Evolutionary conservation across 2,113 vertebrate genomes (phyloP).

Genomic region (Oplegnathus fasciatus): DNA sequence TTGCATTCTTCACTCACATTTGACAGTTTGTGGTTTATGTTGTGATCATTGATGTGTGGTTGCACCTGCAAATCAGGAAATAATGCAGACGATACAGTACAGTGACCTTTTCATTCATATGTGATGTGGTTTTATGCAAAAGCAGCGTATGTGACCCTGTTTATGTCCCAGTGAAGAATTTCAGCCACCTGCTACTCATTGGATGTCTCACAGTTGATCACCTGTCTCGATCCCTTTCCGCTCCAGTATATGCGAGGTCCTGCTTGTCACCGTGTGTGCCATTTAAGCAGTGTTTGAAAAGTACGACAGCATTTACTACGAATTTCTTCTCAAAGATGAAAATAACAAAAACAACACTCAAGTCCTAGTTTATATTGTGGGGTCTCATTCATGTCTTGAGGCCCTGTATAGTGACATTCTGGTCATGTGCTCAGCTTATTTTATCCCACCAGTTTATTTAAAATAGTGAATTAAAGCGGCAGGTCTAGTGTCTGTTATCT

Average conservation of each 20-base stretch:
- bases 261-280: neutral
- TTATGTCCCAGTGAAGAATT: neutral
- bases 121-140: constrained; percentile 49
- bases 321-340: neutral
- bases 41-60: constrained; percentile 39
- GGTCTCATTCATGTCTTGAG: constrained; percentile 15
- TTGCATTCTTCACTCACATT: constrained; percentile 14
- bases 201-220: constrained; percentile 9
- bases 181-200: constrained; percentile 20
- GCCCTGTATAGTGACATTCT: constrained; percentile 34
- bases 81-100: constrained; percentile 35
- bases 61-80: constrained; percentile 67
- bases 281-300: neutral
- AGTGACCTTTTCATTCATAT: constrained; percentile 64
- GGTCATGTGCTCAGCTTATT: constrained; percentile 48
- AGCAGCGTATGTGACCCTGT: neutral
- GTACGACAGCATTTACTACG: neutral
- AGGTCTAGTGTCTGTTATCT: constrained; percentile 75
- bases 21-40: constrained; percentile 77
- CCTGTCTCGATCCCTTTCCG: neutral
- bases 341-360: constrained; percentile 6
- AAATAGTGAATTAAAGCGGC: constrained; percentile 69
- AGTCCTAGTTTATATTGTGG: neutral
- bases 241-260: neutral
- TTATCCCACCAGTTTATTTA: constrained; percentile 51